Base-by-base conservation (phyloP, 1,140 invertebrate species). In the Lineus longissimus region DNA sequence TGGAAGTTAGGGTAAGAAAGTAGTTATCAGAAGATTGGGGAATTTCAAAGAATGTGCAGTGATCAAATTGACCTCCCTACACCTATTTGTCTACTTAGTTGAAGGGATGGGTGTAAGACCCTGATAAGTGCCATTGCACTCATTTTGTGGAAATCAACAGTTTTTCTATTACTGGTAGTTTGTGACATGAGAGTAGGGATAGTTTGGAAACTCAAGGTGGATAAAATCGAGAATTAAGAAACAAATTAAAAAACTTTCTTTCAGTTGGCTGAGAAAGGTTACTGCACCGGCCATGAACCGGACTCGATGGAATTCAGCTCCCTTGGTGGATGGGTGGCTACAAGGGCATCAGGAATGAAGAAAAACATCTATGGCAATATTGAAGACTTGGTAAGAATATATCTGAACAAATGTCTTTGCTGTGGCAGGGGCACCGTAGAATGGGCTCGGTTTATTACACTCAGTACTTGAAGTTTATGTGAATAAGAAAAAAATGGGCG, bases 301-400 rank as follows among this genome's bases (percentile, higher is more conserved):
- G 96, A 99, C 80, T 97, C 94, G 7, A 95, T 94, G 80, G 96
- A 98, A 82, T 98, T 98, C 79, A 97, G 95, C 67, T 81, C 83
- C 17, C 83, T 98, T 9, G 96, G 97, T 15, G 97, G 97, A n/a
- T 99, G 97, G 97, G 93, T 99, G 13, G 95, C 96, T 0, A 99
- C 97, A 0, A 83, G 95, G 70, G 96, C 97, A 0, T 97, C 94
- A 25, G 96, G 97, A 13, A 99, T 99, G 96, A 99, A 99, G 82
- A 99, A 99, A 82, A 98, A 98, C 77, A 88, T 91, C 0, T 99
- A 98, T 73, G 96, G 96, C 0, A 98, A 98, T 76, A 98, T 98
- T 61, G 95, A 98, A 83, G 95, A 98, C 79, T 80, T 98, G 25
- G 75, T 83, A 69, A 65, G 73, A 61, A 13, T n/a, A n/a, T n/a